Percentiles rank a stretch among this genome's conserved stretches.
phyloP scores from a whole-genome alignment of 2,888 invertebrate genomes.

The Agrotis puta region DNA sequence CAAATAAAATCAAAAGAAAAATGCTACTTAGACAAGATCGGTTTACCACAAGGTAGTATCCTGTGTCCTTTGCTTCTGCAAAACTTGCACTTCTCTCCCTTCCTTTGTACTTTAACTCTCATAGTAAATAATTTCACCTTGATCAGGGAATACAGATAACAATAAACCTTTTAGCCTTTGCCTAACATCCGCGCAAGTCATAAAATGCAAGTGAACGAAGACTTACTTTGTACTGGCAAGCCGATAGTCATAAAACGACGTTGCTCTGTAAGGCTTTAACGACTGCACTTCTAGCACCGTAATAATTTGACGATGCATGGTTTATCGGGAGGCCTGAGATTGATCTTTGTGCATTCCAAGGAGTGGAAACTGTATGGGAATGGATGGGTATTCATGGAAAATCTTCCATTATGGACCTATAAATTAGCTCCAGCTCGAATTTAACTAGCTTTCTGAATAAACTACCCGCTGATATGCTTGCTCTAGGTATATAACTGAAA shows the following conservation, averaged over 20 bases:
- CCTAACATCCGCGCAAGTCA: slow-evolving; percentile 35
- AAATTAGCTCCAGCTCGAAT: background rate
- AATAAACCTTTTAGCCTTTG: slow-evolving; percentile 31
- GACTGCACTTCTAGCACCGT: slow-evolving; percentile 38
- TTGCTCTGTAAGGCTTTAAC: slow-evolving; percentile 40
- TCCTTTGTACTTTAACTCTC: background rate
- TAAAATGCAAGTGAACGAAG: slow-evolving; percentile 43
- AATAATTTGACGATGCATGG: slow-evolving; percentile 25
- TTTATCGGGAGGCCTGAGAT: slow-evolving; percentile 16
- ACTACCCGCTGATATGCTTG: background rate
- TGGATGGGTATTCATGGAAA: background rate
- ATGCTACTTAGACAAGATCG: background rate
- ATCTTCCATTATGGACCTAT: background rate
- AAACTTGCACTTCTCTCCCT: background rate
- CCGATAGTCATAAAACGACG: slow-evolving; percentile 44
- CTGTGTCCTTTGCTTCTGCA: background rate
- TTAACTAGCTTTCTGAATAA: background rate
- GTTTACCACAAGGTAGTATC: slow-evolving; percentile 11
- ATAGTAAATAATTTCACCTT: slow-evolving; percentile 27
- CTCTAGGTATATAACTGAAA: background rate
- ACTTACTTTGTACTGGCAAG: slow-evolving; percentile 50
- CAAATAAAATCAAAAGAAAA: background rate
- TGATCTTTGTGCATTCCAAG: slow-evolving; percentile 16
- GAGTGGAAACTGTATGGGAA: background rate
- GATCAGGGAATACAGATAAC: slow-evolving; percentile 34